Conservation (phyloP, 2,888 invertebrate species). For the Epinotia brunnichana region DNA sequence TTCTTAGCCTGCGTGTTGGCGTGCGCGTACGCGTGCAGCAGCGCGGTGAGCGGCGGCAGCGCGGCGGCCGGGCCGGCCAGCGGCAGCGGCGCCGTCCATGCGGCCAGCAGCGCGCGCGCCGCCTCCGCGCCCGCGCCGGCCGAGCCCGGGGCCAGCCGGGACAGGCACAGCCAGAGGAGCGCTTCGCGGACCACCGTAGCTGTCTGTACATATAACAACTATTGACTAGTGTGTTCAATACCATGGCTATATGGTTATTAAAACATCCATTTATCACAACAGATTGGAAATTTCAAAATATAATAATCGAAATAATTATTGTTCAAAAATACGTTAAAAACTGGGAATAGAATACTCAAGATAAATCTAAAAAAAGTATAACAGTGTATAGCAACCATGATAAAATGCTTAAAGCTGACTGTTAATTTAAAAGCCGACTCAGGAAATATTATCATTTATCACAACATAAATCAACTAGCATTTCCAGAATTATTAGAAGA, state of each 20-base stretch:
- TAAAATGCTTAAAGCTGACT: neutral
- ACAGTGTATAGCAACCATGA: constrained; percentile 51
- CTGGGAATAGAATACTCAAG: too few species aligned
- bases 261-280: too few species aligned
- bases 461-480: too few species aligned
- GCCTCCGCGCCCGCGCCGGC: constrained; percentile 50
- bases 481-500: too few species aligned
- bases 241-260: too few species aligned
- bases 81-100: constrained; percentile 65
- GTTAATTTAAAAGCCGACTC: neutral
- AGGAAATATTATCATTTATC: too few species aligned
- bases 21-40: constrained; percentile 71
- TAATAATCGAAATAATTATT: too few species aligned
- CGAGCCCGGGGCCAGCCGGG: constrained; percentile 51
- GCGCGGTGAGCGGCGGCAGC: constrained; percentile 72
- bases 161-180: constrained; percentile 64
- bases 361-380: too few species aligned
- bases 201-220: too few species aligned
- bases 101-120: constrained; percentile 65
- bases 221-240: too few species aligned
- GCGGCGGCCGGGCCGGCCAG: constrained; percentile 61
- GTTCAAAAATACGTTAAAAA: too few species aligned
- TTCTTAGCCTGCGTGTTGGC: constrained; percentile 73
- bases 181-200: constrained; percentile 85
- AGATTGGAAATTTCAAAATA: too few species aligned